Conservation (phyloP, 2,797 vertebrate genomes). For the Epinephelus awoara region DNA sequence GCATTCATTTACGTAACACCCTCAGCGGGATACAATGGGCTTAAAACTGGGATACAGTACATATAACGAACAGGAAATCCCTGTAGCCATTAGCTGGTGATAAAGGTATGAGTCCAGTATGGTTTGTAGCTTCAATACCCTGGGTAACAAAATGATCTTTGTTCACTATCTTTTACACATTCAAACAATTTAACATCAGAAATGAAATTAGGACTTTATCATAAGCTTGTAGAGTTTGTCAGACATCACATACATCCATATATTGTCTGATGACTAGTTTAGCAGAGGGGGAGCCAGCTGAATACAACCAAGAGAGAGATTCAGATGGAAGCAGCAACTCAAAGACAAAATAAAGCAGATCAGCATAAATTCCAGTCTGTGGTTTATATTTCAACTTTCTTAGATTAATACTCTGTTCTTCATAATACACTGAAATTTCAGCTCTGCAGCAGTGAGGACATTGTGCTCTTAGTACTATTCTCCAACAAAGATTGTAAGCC, state of each 20-base stretch:
- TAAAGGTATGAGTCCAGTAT: neutral
- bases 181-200: neutral
- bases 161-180: neutral
- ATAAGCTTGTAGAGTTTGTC: neutral
- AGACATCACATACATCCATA: neutral
- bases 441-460: no score
- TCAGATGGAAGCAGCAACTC: neutral
- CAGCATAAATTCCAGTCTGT: neutral
- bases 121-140: neutral
- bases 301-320: neutral
- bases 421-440: no score
- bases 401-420: neutral
- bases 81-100: neutral
- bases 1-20: conserved; percentile 55
- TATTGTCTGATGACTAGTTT: neutral
- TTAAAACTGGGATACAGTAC: neutral
- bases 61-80: conserved; percentile 25
- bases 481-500: no score
- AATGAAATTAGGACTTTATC: neutral
- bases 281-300: neutral
- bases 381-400: neutral
- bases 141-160: neutral
- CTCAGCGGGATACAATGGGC: neutral
- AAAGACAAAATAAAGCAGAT: neutral
- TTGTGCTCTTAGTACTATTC: no score